A percentile compares a stretch with the other conserved stretches of the same genome.
Conservation (phyloP, 92 coral and sea anemone genomes). For the Parazoanthus atlanticus region DNA sequence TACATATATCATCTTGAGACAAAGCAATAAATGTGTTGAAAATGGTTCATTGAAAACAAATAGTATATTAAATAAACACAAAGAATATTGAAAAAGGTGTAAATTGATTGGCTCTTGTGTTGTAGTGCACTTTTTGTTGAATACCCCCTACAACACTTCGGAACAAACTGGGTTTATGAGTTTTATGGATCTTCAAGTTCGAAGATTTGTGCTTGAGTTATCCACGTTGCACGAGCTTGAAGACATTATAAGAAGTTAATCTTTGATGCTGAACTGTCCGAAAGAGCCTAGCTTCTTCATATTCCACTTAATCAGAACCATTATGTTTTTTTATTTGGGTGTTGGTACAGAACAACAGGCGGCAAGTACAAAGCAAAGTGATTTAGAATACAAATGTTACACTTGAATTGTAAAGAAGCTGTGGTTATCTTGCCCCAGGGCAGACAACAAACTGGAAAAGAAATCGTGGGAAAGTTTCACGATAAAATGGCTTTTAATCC, state of each 20-base stretch:
- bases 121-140: neutral
- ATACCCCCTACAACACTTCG: neutral
- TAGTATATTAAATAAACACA: neutral
- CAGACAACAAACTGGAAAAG: neutral
- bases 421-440: neutral
- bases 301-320: neutral
- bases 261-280: neutral
- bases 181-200: too few relatives aligned
- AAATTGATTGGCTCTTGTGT: neutral
- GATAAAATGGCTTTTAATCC: too few relatives aligned
- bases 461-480: conserved; percentile 18
- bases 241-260: neutral
- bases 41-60: neutral
- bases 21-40: neutral
- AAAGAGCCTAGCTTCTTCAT: neutral
- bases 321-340: neutral
- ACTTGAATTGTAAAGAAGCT: conserved; percentile 3
- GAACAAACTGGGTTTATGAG: neutral
- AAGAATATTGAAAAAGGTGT: neutral
- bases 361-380: neutral
- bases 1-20: conserved; percentile 4
- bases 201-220: neutral
- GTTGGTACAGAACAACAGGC: neutral
- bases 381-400: conserved; percentile 10
- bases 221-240: neutral